Base-by-base conservation (phyloP, 2,113 vertebrate species). In the Anguilla rostrata region DNA sequence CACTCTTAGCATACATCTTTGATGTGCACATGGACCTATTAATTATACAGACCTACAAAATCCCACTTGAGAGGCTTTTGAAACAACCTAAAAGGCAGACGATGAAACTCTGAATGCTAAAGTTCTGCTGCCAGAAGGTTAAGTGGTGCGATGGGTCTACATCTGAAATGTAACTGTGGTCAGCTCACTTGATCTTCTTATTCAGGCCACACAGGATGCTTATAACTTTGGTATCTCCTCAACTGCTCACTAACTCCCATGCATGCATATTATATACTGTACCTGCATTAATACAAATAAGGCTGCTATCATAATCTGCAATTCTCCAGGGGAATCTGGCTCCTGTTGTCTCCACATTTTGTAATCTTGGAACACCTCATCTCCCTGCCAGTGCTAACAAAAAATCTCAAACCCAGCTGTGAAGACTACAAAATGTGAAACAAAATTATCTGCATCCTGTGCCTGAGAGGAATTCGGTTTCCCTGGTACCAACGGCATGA, bases 401-500 rank as follows among this genome's bases (percentile, higher is more conserved):
- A 41, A 84, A 57, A 53, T 26, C 22, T n/a, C 46, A 60, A 80
- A 20, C 14, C 39, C n/a, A 53, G 9, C 2, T 57, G 39, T 15
- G 56, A 87, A 60, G 75, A 34, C 8, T 79, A 39, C 20, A 87
- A 53, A 9, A 78, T 39, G 43, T 79, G 39, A 18, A 78, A 80
- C 29, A 43, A 40, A 53, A 80, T 43, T 80, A 60, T 63, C 53
- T 22, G 12, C 66, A 83, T 83, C 82, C 81, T 78, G 49, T 87
- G 71, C 84, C 39, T 84, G 20, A 63, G 82, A 80, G 83, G 82
- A 56, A 43, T 84, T 78, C 43, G 75, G 41, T 87, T 87, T 80
- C 82, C 53, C 75, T 80, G 75, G 53, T 78, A 84, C 53, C 34
- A 49, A 8, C 34, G 26, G 22, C 12, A 26, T 39, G 49, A 56